Conservation (phyloP, 2,888 invertebrate species). For the Lymantria monacha region DNA sequence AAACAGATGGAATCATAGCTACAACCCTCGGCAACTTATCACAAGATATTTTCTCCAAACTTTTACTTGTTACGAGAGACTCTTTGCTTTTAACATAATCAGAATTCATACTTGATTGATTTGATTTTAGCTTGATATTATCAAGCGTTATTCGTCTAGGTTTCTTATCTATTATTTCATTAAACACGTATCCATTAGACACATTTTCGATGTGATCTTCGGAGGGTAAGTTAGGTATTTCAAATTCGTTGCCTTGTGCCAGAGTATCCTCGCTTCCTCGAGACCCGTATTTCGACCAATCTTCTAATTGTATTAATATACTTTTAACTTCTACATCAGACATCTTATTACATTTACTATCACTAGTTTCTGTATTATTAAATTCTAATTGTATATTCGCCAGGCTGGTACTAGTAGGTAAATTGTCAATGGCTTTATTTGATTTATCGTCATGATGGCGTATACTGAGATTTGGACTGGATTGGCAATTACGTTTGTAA, state of each 20-base stretch:
- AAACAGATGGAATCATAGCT: constrained; percentile 32
- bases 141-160: constrained; percentile 74
- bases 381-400: constrained; percentile 69
- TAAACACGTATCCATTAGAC: constrained; percentile 61
- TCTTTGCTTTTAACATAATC: constrained; percentile 46
- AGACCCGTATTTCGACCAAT: constrained; percentile 76
- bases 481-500: constrained; percentile 71
- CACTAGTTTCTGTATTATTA: constrained; percentile 58
- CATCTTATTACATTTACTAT: constrained; percentile 55
- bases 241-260: constrained; percentile 74
- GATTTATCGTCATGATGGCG: constrained; percentile 48
- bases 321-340: constrained; percentile 75
- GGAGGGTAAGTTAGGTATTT: constrained; percentile 68
- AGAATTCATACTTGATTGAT: constrained; percentile 52
- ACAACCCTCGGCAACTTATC: constrained; percentile 37
- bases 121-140: constrained; percentile 62
- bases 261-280: constrained; percentile 73
- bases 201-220: constrained; percentile 59
- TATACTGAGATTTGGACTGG: constrained; percentile 72
- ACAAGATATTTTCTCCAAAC: constrained; percentile 47
- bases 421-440: constrained; percentile 42
- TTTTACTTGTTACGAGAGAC: constrained; percentile 43
- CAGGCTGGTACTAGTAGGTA: constrained; percentile 66
- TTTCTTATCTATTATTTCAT: constrained; percentile 76
- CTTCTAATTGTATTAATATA: constrained; percentile 71